A percentile compares a stretch with the other conserved stretches of the same genome.
Evolutionary conservation across 2,797 vertebrate genomes (phyloP).

Genomic region (Rhodeus uyekii): DNA sequence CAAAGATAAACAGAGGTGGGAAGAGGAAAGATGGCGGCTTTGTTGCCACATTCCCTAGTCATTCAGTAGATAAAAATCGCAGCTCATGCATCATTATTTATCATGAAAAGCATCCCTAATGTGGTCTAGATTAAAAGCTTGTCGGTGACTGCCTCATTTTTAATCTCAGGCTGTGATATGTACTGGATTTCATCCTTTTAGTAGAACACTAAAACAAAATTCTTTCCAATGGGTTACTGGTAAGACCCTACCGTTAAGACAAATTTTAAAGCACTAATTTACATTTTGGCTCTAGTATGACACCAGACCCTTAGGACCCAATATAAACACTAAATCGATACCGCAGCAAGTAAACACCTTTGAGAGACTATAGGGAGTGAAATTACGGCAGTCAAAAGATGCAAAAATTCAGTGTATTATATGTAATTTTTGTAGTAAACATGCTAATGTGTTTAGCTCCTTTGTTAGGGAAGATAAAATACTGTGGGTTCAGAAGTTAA

Average conservation of each 20-base stretch:
- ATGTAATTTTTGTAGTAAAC: background rate
- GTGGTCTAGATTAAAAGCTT: constrained; percentile 18
- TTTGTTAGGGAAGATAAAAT: background rate
- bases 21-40: constrained; percentile 31
- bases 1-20: constrained; percentile 39
- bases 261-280: constrained; percentile 15
- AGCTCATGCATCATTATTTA: constrained; percentile 21
- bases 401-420: background rate
- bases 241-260: constrained; percentile 19
- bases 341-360: background rate
- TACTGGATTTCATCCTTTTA: background rate
- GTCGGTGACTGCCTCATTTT: background rate
- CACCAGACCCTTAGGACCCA: background rate
- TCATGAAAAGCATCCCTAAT: background rate
- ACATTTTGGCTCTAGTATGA: background rate
- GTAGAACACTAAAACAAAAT: background rate
- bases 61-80: constrained; percentile 29
- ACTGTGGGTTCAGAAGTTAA: background rate
- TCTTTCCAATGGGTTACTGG: background rate
- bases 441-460: background rate
- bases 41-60: constrained; percentile 16
- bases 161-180: constrained; percentile 5
- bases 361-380: background rate
- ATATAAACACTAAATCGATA: background rate
- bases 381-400: background rate